A percentile compares a stretch with the other conserved stretches of the same genome.
Evolutionary conservation across 2,113 vertebrate species (phyloP).

Genomic region (Archilochus colubris): DNA sequence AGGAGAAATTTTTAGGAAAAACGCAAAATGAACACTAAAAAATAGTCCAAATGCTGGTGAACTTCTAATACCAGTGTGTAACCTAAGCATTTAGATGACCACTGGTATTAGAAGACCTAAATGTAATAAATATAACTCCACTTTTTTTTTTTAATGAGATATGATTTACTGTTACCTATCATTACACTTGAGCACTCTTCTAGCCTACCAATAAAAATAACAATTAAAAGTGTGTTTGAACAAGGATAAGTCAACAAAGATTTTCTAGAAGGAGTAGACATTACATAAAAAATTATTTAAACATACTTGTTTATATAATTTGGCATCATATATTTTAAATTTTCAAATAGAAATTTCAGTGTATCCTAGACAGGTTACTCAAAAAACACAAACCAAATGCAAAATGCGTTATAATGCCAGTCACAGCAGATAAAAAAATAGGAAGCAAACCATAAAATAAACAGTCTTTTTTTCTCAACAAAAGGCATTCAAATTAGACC

Average conservation of each 20-base stretch:
- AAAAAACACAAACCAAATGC: background rate
- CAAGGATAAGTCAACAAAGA: background rate
- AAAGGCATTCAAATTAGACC: background rate
- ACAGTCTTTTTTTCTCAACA: background rate
- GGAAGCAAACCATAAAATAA: background rate
- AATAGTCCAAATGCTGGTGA: background rate
- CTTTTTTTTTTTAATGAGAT: background rate
- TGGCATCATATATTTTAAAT: background rate
- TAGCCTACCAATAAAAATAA: background rate
- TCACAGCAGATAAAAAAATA: background rate
- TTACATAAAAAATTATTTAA: background rate
- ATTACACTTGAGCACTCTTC: background rate
- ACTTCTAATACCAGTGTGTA: background rate
- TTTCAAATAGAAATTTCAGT: background rate
- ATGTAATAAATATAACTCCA: background rate
- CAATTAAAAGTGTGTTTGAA: background rate
- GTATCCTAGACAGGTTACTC: background rate
- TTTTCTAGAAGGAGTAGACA: background rate
- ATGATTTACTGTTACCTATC: background rate
- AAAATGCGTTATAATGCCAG: background rate
- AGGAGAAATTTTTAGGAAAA: background rate
- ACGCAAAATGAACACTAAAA: background rate
- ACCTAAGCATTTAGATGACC: background rate
- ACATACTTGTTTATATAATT: background rate
- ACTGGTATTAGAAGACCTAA: background rate